Evolutionary conservation across 2,113 vertebrate genomes (phyloP), one percentile per base, ranked within the genome.

Genomic region (Marcusenius ussheri): DNA sequence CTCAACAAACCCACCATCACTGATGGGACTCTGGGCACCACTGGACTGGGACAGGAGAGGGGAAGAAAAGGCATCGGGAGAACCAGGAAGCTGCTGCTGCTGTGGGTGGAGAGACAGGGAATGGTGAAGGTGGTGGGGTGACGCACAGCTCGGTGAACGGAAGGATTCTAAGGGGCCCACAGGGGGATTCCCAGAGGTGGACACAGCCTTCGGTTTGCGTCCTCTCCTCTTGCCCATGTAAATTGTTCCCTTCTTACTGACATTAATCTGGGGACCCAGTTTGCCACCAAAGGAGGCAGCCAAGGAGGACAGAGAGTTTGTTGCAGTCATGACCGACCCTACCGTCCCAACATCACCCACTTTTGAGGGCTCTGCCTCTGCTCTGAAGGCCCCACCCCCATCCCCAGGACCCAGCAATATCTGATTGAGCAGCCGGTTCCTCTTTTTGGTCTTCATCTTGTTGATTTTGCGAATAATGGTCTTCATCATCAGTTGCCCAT

Each of bases 211-310:
- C n/a, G 98, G 98, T 91, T 99, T 99, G 86, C 98, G 96, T 45
- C 98, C 98, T 93, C 98, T 96, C 91, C 98, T 97, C 90, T 99
- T 99, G 91, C 98, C 98, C 96, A 99, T 99, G 91, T 99, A 99
- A 94, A 99, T 99, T 0, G 98, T 99, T 90, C 98, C 98, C 95
- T 98, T 97, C 95, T 99, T 99, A 94, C 98, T 99, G 89, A 99
- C 98, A 1, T 99, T 99, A 92, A 99, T 99, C 91, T 99, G 98
- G 93, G 98, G 98, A 83, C 98, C 98, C 87, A 98, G 93, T 88
- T 97, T 98, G 5, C 97, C 97, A 89, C 98, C 96, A 70, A 99
- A 98, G 0, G 98, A 97, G 90, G 97, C 97, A 24, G 98, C 97
- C 87, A 99, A 96, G 89, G 97, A 97, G 10, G 98, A 97, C 89